phyloP scores from a whole-genome alignment of 2,797 vertebrate species.

The Poecilia wingei region DNA sequence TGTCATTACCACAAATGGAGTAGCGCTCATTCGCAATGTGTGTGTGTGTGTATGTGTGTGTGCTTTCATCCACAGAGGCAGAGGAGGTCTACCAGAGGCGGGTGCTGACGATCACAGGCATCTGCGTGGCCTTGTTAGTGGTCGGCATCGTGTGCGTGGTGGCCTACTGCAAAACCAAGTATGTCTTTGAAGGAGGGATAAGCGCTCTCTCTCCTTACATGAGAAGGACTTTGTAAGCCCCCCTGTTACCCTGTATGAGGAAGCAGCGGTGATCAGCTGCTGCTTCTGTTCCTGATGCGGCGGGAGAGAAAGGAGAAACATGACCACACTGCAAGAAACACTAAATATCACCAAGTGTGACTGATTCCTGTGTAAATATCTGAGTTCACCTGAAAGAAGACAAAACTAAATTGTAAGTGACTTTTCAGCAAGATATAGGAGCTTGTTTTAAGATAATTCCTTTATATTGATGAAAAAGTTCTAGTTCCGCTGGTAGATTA shows the following conservation, averaged over 20 bases:
- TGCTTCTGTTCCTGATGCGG: neutral
- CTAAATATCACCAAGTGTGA: too few relatives aligned
- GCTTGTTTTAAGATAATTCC: too few relatives aligned
- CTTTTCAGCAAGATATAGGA: too few relatives aligned
- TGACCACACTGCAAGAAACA: neutral
- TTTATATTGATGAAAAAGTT: too few relatives aligned
- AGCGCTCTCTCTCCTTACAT: neutral
- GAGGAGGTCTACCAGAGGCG: slow-evolving; percentile 97
- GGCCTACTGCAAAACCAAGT: slow-evolving; percentile 99
- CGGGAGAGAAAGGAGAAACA: neutral
- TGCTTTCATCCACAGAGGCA: slow-evolving; percentile 83
- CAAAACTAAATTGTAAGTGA: too few relatives aligned
- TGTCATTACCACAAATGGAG: slow-evolving; percentile 40
- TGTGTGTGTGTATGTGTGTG: slow-evolving; percentile 34
- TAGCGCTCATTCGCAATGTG: slow-evolving; percentile 56
- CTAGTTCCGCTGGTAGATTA: too few relatives aligned
- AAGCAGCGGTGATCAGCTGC: neutral
- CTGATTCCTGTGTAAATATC: neutral
- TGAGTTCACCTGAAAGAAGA: too few relatives aligned
- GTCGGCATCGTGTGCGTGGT: slow-evolving; percentile 98
- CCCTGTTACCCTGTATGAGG: slow-evolving; percentile 15
- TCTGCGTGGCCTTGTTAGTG: slow-evolving; percentile 95
- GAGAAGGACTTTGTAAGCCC: slow-evolving; percentile 18
- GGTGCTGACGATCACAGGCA: slow-evolving; percentile 96
- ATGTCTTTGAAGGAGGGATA: slow-evolving; percentile 46